Percentiles rank a stretch among this genome's conserved stretches.
Evolutionary conservation across 2,113 vertebrate genomes (phyloP).

Genomic region (Engystomops pustulosus): DNA sequence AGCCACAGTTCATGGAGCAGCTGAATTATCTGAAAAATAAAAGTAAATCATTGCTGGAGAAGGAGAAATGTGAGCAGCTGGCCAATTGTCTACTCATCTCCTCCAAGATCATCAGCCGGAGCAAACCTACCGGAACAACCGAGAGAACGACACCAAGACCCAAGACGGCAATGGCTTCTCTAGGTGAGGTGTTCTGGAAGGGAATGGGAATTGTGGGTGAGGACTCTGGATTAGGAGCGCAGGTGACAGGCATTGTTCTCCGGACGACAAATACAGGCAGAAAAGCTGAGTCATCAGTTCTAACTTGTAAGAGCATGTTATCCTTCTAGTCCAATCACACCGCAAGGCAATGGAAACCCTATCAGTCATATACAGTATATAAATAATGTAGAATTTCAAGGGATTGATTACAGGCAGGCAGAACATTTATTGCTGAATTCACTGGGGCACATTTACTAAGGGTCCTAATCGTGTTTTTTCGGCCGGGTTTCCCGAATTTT

Average conservation of each 20-base stretch:
- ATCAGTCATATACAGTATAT: too few species aligned
- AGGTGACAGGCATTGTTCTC: background rate
- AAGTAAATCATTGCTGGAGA: conserved; percentile 26
- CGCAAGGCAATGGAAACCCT: too few species aligned
- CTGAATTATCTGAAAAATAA: conserved; percentile 41
- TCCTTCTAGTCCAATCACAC: too few species aligned
- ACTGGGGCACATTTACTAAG: too few species aligned
- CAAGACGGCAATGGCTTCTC: conserved; percentile 52
- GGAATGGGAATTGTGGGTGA: background rate
- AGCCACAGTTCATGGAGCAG: conserved; percentile 55
- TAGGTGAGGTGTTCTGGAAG: conserved; percentile 24
- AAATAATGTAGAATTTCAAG: too few species aligned
- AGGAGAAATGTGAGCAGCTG: conserved; percentile 46
- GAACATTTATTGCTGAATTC: too few species aligned
- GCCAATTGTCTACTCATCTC: conserved; percentile 39
- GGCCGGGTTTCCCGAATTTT: too few species aligned
- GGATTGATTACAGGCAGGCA: too few species aligned
- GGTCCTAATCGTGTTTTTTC: too few species aligned
- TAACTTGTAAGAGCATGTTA: too few species aligned
- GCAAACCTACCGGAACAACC: background rate
- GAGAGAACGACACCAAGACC: conserved; percentile 24
- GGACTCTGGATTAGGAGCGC: background rate
- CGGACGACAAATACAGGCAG: background rate
- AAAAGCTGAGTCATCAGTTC: background rate
- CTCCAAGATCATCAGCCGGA: background rate